A percentile compares a stretch with the other conserved stretches of the same genome.
phyloP scores from a whole-genome alignment of 1,140 invertebrate species.

The Dryas iulia region DNA sequence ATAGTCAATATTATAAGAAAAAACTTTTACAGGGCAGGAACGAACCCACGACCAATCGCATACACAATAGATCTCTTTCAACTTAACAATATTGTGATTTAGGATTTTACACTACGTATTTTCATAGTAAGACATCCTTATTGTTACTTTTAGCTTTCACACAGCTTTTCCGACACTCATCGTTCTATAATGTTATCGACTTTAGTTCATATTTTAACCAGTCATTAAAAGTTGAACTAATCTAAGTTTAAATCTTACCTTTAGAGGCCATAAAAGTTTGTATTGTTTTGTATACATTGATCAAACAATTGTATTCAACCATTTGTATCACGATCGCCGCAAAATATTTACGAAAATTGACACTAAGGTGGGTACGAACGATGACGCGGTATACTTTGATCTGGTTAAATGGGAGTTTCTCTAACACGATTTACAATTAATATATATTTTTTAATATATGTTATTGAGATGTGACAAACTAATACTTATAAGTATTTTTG shows the following conservation, averaged over 20 bases:
- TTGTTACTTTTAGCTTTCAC: no score
- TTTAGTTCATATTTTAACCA: conserved; percentile 18
- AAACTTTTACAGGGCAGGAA: no score
- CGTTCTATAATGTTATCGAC: background rate
- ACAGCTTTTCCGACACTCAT: no score
- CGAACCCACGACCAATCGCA: no score
- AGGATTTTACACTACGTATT: no score
- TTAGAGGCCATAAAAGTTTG: conserved; percentile 35
- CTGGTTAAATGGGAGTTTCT: conserved; percentile 42
- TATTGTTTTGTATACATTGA: conserved; percentile 48
- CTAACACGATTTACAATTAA: conserved; percentile 9
- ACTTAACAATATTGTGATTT: no score
- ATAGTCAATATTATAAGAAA: no score
- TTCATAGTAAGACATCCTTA: no score
- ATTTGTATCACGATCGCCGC: conserved; percentile 46
- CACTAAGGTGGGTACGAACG: conserved; percentile 38
- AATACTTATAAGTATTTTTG: no score
- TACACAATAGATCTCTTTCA: no score
- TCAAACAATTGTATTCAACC: conserved; percentile 49
- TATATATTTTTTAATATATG: background rate
- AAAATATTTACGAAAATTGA: conserved; percentile 64
- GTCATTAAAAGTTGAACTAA: conserved; percentile 3
- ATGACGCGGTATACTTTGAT: conserved; percentile 52
- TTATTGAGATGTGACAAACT: no score
- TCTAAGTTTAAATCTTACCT: background rate